Conservation (phyloP, 2,113 vertebrate species). For the Malurus cyaneus region DNA sequence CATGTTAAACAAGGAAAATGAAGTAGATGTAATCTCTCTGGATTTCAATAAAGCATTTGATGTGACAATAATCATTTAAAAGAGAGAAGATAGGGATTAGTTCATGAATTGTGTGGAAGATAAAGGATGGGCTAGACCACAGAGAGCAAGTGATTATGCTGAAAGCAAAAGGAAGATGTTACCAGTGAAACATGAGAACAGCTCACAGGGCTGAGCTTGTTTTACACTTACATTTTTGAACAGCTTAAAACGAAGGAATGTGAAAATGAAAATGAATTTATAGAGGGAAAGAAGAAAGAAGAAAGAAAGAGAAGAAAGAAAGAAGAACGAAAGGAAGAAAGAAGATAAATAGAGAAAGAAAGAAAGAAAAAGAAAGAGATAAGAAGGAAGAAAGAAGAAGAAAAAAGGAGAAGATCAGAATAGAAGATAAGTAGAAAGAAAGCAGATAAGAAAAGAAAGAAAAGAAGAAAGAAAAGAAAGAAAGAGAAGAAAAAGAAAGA, state of each 20-base stretch:
- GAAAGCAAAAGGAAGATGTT: neutral
- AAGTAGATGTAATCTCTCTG: neutral
- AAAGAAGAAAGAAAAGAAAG: too few relatives aligned
- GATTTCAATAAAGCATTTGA: neutral
- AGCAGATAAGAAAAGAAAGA: too few relatives aligned
- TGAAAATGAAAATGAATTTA: neutral
- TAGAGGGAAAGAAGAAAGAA: neutral
- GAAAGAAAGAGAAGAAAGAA: neutral
- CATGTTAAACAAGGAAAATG: neutral
- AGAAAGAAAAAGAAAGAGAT: neutral
- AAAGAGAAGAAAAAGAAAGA: too few relatives aligned
- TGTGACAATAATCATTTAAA: neutral
- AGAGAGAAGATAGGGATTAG: neutral
- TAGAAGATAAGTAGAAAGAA: too few relatives aligned
- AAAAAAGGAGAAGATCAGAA: too few relatives aligned
- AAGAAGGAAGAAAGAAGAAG: too few relatives aligned
- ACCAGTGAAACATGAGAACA: neutral
- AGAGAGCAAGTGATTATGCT: neutral
- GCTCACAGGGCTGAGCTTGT: neutral
- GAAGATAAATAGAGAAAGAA: too few relatives aligned
- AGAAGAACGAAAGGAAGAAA: accelerated
- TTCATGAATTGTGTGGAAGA: neutral
- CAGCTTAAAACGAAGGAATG: neutral
- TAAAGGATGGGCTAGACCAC: neutral
- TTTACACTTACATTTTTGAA: neutral